Percentiles rank a stretch among this genome's conserved stretches.
phyloP scores from a whole-genome alignment of 2,888 invertebrate genomes.

The Drosophila siamana region DNA sequence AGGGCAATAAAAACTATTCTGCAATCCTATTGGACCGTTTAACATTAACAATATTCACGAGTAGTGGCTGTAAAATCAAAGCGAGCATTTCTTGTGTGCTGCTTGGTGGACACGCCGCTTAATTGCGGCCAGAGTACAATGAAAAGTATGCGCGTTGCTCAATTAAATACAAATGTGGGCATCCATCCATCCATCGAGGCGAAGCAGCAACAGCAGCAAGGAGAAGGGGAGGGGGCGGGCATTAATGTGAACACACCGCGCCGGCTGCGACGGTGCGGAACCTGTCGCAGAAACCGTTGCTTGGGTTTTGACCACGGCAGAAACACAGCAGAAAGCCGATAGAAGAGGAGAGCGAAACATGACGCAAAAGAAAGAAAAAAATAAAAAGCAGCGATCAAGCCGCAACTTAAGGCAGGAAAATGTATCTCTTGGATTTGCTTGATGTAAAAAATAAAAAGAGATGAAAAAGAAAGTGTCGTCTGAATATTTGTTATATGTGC shows the following conservation, averaged over 20 bases:
- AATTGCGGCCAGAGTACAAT: slow-evolving; percentile 59
- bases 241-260: slow-evolving; percentile 22
- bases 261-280: slow-evolving; percentile 63
- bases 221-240: background rate
- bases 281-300: slow-evolving; percentile 73
- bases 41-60: background rate
- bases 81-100: slow-evolving; percentile 1
- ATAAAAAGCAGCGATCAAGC: slow-evolving; percentile 57
- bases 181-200: slow-evolving; percentile 66
- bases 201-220: slow-evolving; percentile 31
- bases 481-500: slow-evolving; percentile 42
- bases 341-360: slow-evolving; percentile 50
- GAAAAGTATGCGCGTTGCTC: slow-evolving; percentile 70
- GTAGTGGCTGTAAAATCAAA: slow-evolving; percentile 24
- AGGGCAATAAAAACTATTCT: background rate
- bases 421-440: slow-evolving; percentile 64
- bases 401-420: slow-evolving; percentile 57
- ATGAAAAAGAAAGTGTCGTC: slow-evolving; percentile 77
- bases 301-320: slow-evolving; percentile 65
- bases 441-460: slow-evolving; percentile 46
- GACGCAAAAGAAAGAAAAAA: slow-evolving; percentile 51
- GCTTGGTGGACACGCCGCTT: slow-evolving; percentile 44
- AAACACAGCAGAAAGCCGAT: slow-evolving; percentile 54
- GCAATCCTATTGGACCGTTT: background rate
- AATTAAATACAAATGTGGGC: slow-evolving; percentile 78